A percentile compares a stretch with the other conserved stretches of the same genome.
These are phyloP conservation scores for Podarcis raffonei DNA, from an alignment of 2,113 vertebrate genomes.

Conservation along the genomic window DNA sequence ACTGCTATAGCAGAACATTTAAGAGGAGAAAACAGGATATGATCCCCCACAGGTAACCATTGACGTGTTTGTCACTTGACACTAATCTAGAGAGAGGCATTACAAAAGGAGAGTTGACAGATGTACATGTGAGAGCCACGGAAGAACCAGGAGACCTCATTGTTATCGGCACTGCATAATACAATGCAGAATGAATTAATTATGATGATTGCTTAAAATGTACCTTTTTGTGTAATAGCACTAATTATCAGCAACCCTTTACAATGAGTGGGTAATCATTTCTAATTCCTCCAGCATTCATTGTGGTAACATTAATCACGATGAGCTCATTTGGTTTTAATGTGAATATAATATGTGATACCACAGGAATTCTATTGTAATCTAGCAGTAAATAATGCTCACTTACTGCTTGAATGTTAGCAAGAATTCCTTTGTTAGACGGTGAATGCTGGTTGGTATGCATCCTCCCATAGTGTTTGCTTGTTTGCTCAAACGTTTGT, in stretches of 20 bases:
- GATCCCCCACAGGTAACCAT: conserved; percentile 47
- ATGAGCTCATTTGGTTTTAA: conserved; percentile 71
- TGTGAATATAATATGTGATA: conserved; percentile 63
- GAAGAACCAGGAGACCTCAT: conserved; percentile 57
- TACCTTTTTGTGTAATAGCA: conserved; percentile 71
- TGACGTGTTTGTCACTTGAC: conserved; percentile 63
- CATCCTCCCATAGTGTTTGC: background rate
- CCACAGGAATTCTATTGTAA: conserved; percentile 56
- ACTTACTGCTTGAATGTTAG: conserved; percentile 10
- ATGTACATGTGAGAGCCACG: conserved; percentile 48
- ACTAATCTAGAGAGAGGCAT: conserved; percentile 44
- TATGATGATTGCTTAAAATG: conserved; percentile 70
- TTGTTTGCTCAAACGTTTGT: background rate
- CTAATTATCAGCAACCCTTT: conserved; percentile 74
- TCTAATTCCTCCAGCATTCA: conserved; percentile 72
- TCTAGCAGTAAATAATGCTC: conserved; percentile 52
- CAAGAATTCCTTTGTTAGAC: background rate
- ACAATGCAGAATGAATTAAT: conserved; percentile 59
- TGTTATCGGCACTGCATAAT: conserved; percentile 64
- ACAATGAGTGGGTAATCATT: conserved; percentile 70
- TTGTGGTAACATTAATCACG: conserved; percentile 67
- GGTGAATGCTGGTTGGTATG: background rate
- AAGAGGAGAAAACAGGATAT: conserved; percentile 30
- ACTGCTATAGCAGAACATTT: conserved; percentile 45
- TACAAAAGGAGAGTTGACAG: conserved; percentile 51